Base-by-base conservation (phyloP, 1,140 invertebrate genomes). In the Chrysoperla carnea region DNA sequence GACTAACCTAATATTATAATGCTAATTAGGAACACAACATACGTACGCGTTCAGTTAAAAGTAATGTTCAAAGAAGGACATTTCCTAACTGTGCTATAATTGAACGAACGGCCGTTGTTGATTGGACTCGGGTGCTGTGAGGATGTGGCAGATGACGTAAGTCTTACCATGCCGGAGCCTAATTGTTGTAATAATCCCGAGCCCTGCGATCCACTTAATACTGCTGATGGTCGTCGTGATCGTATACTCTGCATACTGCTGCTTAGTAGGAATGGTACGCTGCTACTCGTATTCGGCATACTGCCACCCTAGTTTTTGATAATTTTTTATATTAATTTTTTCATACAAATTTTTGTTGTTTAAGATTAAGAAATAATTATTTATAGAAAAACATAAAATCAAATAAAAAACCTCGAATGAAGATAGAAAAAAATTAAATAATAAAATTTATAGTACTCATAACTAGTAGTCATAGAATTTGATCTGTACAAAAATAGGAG, bases 261-360 rank as follows among this genome's bases (percentile, higher is more conserved):
- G 43, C 78, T 82, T 46, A 85, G 66, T 55, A 87, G 70, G 60
- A 84, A 84, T 12, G 84, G 83, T 27, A 86, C 82, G 57, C 83
- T 87, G 59, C 79, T 84, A 54, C 82, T 86, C 23, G 84, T 86
- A 57, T 84, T 86, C 50, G 84, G 84, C 78, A 88, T 82, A 40
- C 80, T 83, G 47, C 81, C 79, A 53, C 81, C 79, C 82, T 87
- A 68, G 11, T 23, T 23, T 23, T 23, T 23, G 17, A 23, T 23
- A 15, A 39, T 23, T 23, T 23, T 23, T 5, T 3, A 23, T 12
- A 37, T 11, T 6, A 9, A 37, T 14, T 37, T 29, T 12, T 28
- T 12, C 8, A 39, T 39, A 37, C 27, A 13, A 13, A 40, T 13
- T 23, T 43, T 33, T 41, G 13, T 29, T 13, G 8, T 39, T 36